These are phyloP conservation scores for Leuctra nigra DNA, from an alignment of 2,888 invertebrate species.

Conservation along the genomic window DNA sequence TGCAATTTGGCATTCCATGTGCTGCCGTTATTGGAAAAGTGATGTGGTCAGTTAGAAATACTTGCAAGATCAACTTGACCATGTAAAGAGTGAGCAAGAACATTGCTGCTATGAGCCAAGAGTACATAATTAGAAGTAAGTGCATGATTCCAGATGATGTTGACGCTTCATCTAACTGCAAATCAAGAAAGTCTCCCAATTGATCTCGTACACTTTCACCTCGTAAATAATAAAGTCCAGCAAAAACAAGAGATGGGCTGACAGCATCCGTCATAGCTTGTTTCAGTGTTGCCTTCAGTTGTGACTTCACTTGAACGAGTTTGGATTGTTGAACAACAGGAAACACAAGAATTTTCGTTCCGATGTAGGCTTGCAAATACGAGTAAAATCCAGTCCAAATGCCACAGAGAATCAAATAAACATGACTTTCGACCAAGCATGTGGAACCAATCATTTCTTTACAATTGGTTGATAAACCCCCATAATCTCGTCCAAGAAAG, in stretches of 20 bases:
- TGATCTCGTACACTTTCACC: slow-evolving; percentile 49
- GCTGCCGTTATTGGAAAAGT: slow-evolving; percentile 52
- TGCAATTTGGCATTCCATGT: slow-evolving; percentile 32
- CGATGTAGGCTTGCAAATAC: slow-evolving; percentile 51
- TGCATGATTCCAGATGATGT: slow-evolving; percentile 44
- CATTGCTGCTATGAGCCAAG: slow-evolving; percentile 62
- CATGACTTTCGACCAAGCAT: slow-evolving; percentile 59
- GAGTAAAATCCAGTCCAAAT: slow-evolving; percentile 59
- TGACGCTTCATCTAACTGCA: slow-evolving; percentile 48
- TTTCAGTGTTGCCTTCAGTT: slow-evolving; percentile 50
- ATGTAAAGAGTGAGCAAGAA: slow-evolving; percentile 63
- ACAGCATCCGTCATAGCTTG: slow-evolving; percentile 53
- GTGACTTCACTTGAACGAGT: slow-evolving; percentile 56
- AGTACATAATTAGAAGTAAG: slow-evolving; percentile 51
- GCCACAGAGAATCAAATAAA: slow-evolving; percentile 61
- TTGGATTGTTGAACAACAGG: slow-evolving; percentile 65
- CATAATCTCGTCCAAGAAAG: slow-evolving; percentile 53
- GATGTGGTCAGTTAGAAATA: slow-evolving; percentile 63
- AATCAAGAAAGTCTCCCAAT: slow-evolving; percentile 47
- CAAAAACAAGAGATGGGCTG: slow-evolving; percentile 55
- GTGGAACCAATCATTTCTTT: slow-evolving; percentile 34
- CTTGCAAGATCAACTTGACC: slow-evolving; percentile 62
- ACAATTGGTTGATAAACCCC: slow-evolving; percentile 46
- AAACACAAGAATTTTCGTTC: slow-evolving; percentile 52
- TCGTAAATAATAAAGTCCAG: slow-evolving; percentile 53